phyloP scores from a whole-genome alignment of 2,113 vertebrate species.

The Macaca nemestrina region DNA sequence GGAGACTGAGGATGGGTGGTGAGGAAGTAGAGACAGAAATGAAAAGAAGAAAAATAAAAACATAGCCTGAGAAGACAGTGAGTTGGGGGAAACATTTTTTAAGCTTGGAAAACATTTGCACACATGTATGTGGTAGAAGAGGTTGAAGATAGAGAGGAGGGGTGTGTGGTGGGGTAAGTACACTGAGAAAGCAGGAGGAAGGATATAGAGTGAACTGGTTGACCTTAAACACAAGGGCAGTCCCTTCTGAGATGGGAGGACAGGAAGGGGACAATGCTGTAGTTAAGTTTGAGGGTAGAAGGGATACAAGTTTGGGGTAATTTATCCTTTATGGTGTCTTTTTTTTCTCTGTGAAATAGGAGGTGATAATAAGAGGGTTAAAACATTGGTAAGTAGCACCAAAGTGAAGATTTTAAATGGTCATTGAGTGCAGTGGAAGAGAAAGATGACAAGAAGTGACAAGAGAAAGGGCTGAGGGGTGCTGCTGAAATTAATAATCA shows the following conservation, averaged over 20 bases:
- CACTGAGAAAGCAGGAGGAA: neutral
- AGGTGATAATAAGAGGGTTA: neutral
- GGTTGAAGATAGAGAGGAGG: neutral
- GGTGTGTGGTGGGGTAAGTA: neutral
- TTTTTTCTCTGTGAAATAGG: neutral
- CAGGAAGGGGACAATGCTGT: neutral
- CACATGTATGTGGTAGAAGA: neutral
- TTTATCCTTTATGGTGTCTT: neutral
- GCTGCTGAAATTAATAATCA: neutral
- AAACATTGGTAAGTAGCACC: neutral
- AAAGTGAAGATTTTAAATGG: neutral
- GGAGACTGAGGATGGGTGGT: too few relatives aligned
- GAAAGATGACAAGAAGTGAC: neutral
- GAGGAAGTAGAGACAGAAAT: neutral
- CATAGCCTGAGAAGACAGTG: neutral
- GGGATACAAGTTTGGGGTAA: neutral
- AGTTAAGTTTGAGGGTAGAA: neutral
- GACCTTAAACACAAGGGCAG: neutral
- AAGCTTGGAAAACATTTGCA: neutral
- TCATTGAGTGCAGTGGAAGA: neutral
- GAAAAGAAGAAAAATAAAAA: neutral
- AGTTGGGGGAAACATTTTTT: neutral
- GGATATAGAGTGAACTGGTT: neutral
- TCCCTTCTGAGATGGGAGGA: neutral
- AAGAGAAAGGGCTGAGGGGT: neutral